A percentile compares a stretch with the other conserved stretches of the same genome.
Conservation (phyloP, 2,113 vertebrate species). For the Cavia aperea region DNA sequence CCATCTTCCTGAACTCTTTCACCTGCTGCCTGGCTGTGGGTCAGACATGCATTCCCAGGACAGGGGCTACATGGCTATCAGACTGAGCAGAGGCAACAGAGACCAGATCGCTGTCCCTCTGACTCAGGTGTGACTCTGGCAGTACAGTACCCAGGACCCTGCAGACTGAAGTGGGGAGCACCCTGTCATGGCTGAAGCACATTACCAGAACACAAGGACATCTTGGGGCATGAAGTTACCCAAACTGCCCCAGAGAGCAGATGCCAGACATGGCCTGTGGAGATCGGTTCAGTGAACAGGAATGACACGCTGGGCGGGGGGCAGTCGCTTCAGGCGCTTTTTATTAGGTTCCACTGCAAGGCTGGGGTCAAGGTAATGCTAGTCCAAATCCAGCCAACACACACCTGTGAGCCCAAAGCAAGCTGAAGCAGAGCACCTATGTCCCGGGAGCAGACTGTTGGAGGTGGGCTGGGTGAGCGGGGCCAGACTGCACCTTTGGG, state of each 20-base stretch:
- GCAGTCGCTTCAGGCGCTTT: constrained; percentile 68
- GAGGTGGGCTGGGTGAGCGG: not conserved
- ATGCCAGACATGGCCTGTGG: not conserved
- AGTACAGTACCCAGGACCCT: not conserved
- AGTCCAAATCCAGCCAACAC: constrained; percentile 24
- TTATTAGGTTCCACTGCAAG: constrained; percentile 73
- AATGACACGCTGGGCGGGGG: not conserved
- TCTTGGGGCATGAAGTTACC: not conserved
- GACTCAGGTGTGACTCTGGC: fast-evolving
- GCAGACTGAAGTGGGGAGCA: not conserved
- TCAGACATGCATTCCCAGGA: not conserved
- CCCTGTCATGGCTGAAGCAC: not conserved
- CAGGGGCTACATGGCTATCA: not conserved
- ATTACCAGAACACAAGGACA: not conserved
- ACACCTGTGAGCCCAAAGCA: constrained; percentile 45
- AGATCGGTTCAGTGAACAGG: not conserved
- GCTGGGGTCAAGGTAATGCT: constrained; percentile 26
- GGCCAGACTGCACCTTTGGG: not conserved
- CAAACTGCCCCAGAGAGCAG: not conserved
- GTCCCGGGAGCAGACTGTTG: constrained; percentile 25
- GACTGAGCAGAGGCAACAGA: not conserved
- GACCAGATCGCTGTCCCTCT: not conserved
- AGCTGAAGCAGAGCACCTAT: constrained; percentile 59
- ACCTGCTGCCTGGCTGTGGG: not conserved
- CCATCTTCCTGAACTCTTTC: not conserved